phyloP scores from a whole-genome alignment of 1,140 invertebrate genomes.

The Drusus annulatus region DNA sequence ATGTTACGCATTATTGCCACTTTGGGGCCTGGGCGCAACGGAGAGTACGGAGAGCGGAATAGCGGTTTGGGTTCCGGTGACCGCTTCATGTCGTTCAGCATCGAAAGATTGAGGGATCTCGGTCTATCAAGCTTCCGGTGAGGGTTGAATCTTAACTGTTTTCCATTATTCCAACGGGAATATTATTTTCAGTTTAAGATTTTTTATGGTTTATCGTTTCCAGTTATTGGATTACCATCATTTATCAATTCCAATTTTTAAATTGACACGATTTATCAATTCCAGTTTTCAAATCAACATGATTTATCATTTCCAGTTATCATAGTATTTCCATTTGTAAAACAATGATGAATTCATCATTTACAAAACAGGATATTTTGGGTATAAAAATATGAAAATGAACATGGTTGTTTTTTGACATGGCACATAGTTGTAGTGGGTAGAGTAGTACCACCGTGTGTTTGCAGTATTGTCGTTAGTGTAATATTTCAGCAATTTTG shows the following conservation, averaged over 20 bases:
- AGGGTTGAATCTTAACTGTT: conserved; percentile 8
- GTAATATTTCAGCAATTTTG: not conserved
- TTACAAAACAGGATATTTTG: no score
- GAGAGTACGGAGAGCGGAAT: not conserved
- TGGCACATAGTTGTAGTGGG: no score
- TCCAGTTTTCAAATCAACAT: no score
- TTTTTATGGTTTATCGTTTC: not conserved
- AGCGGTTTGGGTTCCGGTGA: conserved; percentile 3
- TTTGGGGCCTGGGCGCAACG: not conserved
- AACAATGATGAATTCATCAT: no score
- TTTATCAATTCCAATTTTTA: not conserved
- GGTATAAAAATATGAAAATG: no score
- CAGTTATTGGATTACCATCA: not conserved
- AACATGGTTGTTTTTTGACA: no score
- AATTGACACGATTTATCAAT: no score
- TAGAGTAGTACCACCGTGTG: not conserved
- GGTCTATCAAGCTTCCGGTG: conserved; percentile 38
- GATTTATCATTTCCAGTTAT: no score
- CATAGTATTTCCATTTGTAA: no score
- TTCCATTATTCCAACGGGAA: not conserved
- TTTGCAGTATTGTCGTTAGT: conserved; percentile 14
- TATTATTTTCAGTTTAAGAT: not conserved
- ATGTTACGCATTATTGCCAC: conserved; percentile 4
- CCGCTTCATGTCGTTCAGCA: conserved; percentile 38
- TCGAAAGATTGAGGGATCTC: conserved; percentile 53